phyloP scores from a whole-genome alignment of 35 echinoderm and acorn worm genomes.

The Apostichopus japonicus region DNA sequence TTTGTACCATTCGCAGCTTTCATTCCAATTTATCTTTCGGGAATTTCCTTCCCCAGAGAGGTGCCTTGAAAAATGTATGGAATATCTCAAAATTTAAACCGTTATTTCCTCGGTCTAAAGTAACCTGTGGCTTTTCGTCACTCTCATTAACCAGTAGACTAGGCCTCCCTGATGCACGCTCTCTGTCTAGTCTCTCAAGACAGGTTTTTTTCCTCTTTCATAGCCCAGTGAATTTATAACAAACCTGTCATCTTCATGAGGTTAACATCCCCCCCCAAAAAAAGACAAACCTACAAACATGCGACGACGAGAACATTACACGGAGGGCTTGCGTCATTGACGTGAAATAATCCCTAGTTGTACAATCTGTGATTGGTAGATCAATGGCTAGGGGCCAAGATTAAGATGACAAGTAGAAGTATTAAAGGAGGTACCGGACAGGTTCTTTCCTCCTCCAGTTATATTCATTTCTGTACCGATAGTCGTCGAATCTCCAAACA shows the following conservation, averaged over 20 bases:
- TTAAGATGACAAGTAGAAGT: neutral
- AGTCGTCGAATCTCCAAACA: too few relatives aligned
- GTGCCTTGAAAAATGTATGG: too few relatives aligned
- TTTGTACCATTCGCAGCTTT: too few relatives aligned
- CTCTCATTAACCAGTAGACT: too few relatives aligned
- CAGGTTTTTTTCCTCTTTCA: neutral
- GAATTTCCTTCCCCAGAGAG: too few relatives aligned
- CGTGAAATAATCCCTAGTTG: neutral
- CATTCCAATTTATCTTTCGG: too few relatives aligned
- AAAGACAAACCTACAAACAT: neutral
- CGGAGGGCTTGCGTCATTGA: neutral
- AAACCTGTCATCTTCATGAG: neutral
- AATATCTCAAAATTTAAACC: too few relatives aligned
- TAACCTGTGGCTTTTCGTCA: too few relatives aligned
- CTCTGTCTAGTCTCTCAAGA: neutral
- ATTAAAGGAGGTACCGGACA: neutral
- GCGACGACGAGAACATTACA: neutral
- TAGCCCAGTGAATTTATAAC: neutral
- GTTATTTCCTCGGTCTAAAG: too few relatives aligned
- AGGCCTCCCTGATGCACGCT: neutral
- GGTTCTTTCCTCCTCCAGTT: too few relatives aligned
- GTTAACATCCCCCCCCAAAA: neutral
- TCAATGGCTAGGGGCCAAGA: neutral
- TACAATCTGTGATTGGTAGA: neutral
- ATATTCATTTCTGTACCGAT: too few relatives aligned